A percentile compares a stretch with the other conserved stretches of the same genome.
phyloP scores from a whole-genome alignment of 2,888 invertebrate genomes.

The Teleiodes luculella region DNA sequence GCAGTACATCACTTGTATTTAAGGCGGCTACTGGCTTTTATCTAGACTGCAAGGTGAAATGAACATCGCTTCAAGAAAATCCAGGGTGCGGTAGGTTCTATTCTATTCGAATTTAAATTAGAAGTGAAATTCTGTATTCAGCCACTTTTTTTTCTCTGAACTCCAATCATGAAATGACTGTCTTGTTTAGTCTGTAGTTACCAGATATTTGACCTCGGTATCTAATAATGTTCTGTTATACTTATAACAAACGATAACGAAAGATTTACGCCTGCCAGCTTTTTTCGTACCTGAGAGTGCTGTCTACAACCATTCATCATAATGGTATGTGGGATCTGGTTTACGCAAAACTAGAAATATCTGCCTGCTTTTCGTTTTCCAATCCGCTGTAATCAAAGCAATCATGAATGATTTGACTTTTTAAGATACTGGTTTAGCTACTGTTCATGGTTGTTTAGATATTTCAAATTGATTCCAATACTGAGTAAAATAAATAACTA shows the following conservation, averaged over 20 bases:
- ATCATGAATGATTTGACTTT: neutral
- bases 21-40: slow-evolving; percentile 16
- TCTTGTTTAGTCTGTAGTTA: too few species aligned
- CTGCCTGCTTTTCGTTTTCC: too few species aligned
- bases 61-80: neutral
- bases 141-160: too few species aligned
- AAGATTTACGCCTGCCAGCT: neutral
- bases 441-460: too few species aligned
- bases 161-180: too few species aligned
- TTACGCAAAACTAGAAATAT: neutral
- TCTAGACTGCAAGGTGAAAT: neutral
- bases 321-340: neutral
- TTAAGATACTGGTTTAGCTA: neutral
- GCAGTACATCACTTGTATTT: slow-evolving; percentile 45
- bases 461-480: too few species aligned
- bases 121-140: too few species aligned
- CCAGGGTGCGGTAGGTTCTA: neutral
- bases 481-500: too few species aligned
- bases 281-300: neutral
- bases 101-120: too few species aligned
- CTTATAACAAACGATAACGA: neutral
- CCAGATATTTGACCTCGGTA: neutral
- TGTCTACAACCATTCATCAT: neutral
- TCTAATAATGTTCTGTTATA: neutral
- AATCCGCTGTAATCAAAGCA: too few species aligned